A percentile compares a stretch with the other conserved stretches of the same genome.
Evolutionary conservation across 2,113 vertebrate genomes (phyloP).

Genomic region (Merops nubicus): DNA sequence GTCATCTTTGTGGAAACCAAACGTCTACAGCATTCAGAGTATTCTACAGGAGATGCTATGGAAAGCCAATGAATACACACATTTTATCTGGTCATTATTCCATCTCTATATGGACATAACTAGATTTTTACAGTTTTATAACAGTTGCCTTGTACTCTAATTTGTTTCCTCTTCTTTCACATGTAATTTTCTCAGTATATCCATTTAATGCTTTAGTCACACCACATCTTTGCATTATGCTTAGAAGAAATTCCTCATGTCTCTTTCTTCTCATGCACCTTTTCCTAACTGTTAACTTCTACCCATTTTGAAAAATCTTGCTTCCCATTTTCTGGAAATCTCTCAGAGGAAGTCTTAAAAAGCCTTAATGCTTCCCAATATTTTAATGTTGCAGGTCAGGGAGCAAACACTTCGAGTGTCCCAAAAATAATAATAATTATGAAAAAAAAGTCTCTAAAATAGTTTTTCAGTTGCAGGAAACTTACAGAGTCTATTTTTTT

Average conservation of each 20-base stretch:
- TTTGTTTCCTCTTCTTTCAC: not conserved
- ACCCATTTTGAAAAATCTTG: not conserved
- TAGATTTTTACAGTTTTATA: not conserved
- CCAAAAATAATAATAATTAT: not conserved
- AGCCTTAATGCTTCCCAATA: not conserved
- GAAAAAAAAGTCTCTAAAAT: not conserved
- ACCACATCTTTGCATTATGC: not conserved
- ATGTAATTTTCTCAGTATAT: not conserved
- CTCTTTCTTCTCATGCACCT: not conserved
- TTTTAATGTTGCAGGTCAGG: not conserved
- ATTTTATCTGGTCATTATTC: not conserved
- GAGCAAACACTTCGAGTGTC: not conserved
- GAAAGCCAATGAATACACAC: not conserved
- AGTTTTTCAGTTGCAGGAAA: not conserved
- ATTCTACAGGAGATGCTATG: not conserved
- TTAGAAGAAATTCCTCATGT: not conserved
- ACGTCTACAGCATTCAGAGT: not conserved
- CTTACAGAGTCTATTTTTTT: not conserved
- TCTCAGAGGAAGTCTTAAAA: not conserved
- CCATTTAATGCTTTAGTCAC: not conserved
- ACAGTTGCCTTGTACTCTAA: not conserved
- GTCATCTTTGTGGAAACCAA: not conserved
- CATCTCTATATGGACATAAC: not conserved
- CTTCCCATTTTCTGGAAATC: not conserved
- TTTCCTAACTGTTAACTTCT: not conserved